A percentile compares a stretch with the other conserved stretches of the same genome.
Evolutionary conservation across 2,888 invertebrate species (phyloP).

Genomic region (Leptopilina syphax): DNA sequence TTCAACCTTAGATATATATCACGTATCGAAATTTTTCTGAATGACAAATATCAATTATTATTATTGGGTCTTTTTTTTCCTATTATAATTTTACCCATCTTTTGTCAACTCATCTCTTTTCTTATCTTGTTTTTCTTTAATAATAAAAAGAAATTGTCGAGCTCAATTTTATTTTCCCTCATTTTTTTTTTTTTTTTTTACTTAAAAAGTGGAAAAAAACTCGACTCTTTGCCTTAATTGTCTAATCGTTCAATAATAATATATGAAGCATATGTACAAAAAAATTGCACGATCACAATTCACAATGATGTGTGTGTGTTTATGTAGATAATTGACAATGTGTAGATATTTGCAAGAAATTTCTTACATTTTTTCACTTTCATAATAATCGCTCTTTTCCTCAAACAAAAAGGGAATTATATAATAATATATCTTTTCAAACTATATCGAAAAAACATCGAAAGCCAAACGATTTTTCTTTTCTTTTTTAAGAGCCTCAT

Average conservation of each 20-base stretch:
- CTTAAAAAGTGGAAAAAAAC: neutral
- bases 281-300: slow-evolving; percentile 70
- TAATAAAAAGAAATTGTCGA: too few species aligned
- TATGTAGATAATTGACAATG: slow-evolving; percentile 68
- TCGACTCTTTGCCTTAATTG: neutral
- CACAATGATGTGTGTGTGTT: slow-evolving; percentile 58
- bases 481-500: too few species aligned
- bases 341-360: slow-evolving; percentile 34
- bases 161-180: too few species aligned
- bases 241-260: slow-evolving; percentile 8
- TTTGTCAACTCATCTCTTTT: neutral
- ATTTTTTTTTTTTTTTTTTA: neutral
- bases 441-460: slow-evolving; percentile 10
- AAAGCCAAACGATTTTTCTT: too few species aligned
- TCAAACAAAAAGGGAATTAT: neutral
- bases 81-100: neutral
- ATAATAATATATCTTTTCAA: slow-evolving; percentile 3
- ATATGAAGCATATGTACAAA: slow-evolving; percentile 56
- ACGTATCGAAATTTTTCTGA: slow-evolving; percentile 31
- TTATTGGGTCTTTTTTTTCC: neutral
- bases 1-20: slow-evolving; percentile 38
- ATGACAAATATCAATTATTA: slow-evolving; percentile 12
- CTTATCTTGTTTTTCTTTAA: too few species aligned
- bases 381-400: neutral
- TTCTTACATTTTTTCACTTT: slow-evolving; percentile 24